Evolutionary conservation across 2,797 vertebrate genomes (phyloP).

Genomic region (Microhierax caerulescens): DNA sequence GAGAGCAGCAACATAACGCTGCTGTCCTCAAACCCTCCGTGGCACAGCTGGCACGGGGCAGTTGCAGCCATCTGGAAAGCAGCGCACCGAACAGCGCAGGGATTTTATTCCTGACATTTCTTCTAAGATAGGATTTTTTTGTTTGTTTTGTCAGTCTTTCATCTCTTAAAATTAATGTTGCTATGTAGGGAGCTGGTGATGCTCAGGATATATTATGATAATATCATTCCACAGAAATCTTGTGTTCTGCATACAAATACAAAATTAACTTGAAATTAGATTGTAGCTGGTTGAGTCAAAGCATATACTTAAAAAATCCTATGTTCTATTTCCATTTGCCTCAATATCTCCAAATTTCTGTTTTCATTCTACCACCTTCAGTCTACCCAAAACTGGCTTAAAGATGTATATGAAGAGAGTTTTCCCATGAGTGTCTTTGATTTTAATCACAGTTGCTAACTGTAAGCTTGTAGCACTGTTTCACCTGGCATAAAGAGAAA

Average conservation of each 20-base stretch:
- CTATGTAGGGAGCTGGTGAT: neutral
- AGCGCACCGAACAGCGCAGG: neutral
- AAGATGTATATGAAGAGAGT: neutral
- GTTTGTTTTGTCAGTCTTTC: neutral
- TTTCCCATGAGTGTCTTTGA: neutral
- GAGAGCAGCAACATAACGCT: neutral
- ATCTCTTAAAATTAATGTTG: neutral
- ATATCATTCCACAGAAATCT: neutral
- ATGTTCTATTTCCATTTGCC: neutral
- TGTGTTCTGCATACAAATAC: neutral
- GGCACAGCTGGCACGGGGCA: neutral
- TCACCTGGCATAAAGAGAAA: neutral
- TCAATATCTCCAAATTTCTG: neutral
- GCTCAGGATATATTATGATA: neutral
- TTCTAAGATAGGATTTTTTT: neutral
- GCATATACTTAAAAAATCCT: neutral
- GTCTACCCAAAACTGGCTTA: neutral
- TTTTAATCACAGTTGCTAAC: neutral
- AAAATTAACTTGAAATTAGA: neutral
- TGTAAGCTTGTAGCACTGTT: neutral
- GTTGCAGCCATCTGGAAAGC: neutral
- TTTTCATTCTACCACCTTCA: neutral
- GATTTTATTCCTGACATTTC: neutral
- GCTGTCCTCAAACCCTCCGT: neutral
- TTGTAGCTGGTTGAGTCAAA: neutral